A percentile compares a stretch with the other conserved stretches of the same genome.
phyloP scores from a whole-genome alignment of 2,113 vertebrate species.

The Meriones unguiculatus region DNA sequence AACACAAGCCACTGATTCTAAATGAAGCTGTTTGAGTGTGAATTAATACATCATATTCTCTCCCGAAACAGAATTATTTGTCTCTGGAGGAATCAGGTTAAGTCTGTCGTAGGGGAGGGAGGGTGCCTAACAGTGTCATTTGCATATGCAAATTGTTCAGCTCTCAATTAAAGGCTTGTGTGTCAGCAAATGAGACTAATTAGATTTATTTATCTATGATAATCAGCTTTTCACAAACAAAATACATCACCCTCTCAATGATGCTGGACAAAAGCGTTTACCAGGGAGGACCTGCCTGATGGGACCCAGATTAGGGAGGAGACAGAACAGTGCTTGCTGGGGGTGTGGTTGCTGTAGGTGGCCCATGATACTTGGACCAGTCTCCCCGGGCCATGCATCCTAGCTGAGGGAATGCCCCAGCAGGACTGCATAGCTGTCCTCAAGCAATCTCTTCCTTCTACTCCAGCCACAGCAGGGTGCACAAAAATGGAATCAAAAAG shows the following conservation, averaged over 20 bases:
- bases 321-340: not conserved
- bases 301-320: not conserved
- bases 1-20: conserved; percentile 73
- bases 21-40: conserved; percentile 85
- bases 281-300: not conserved
- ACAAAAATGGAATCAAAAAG: fast-evolving
- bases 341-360: fast-evolving
- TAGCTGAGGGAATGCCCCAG: not conserved
- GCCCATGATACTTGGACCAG: not conserved
- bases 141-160: conserved; percentile 91
- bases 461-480: not conserved
- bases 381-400: not conserved
- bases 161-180: conserved; percentile 88
- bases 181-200: conserved; percentile 91
- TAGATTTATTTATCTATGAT: conserved; percentile 88
- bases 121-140: conserved; percentile 80
- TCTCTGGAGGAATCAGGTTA: conserved; percentile 86
- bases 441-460: not conserved
- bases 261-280: conserved; percentile 34
- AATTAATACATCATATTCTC: conserved; percentile 85
- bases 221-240: conserved; percentile 87
- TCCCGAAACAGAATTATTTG: conserved; percentile 82
- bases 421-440: not conserved
- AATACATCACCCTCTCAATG: conserved; percentile 81
- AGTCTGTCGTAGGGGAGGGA: conserved; percentile 77